phyloP scores from a whole-genome alignment of 2,888 invertebrate species.

The Apamea monoglypha region DNA sequence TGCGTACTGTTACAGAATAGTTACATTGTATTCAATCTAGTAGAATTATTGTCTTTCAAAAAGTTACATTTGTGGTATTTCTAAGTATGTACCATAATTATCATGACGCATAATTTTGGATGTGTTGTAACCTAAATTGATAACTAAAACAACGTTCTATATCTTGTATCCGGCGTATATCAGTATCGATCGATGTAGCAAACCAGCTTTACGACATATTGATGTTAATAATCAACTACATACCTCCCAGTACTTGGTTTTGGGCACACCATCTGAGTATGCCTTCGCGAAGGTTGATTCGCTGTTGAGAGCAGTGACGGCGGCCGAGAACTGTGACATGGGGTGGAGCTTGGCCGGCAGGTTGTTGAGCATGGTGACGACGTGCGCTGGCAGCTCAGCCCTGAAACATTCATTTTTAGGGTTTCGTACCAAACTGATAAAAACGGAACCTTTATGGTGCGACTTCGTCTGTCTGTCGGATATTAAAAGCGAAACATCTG shows the following conservation, averaged over 20 bases:
- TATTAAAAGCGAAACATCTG: neutral
- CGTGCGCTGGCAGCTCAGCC: conserved; percentile 97
- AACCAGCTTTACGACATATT: neutral
- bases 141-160: conserved; percentile 28
- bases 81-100: conserved; percentile 3
- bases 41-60: neutral
- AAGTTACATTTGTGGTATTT: neutral
- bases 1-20: conserved; percentile 87
- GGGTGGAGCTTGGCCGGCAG: conserved; percentile 97
- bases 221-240: conserved; percentile 52
- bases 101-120: conserved; percentile 7
- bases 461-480: neutral
- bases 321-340: conserved; percentile 98
- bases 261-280: conserved; percentile 96
- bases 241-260: conserved; percentile 97
- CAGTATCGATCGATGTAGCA: neutral
- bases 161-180: conserved; percentile 25
- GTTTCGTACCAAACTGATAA: conserved; percentile 1
- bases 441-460: neutral
- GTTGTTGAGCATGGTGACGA: conserved; percentile 97
- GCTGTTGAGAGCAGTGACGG: conserved; percentile 97
- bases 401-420: conserved; percentile 78
- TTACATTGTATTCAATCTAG: conserved; percentile 21
- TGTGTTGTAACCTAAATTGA: conserved; percentile 30
- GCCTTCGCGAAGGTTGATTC: conserved; percentile 98